These are phyloP conservation scores for Anabas testudineus DNA, from an alignment of 2,797 vertebrate species.

Conservation along the genomic window DNA sequence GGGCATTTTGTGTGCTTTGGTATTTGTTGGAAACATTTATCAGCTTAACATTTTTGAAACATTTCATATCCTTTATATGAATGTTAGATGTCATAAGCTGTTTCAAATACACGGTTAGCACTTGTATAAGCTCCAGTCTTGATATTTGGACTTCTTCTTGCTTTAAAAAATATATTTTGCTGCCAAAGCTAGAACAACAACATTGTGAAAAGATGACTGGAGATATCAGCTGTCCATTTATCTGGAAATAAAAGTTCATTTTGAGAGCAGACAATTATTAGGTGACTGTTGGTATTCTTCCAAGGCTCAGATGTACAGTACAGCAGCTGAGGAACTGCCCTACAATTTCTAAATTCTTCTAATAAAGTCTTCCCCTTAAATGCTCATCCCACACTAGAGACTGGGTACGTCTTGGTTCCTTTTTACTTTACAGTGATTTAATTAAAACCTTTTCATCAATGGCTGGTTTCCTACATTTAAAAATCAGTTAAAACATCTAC, in stretches of 20 bases:
- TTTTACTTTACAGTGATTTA: no score
- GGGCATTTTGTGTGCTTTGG: slow-evolving; percentile 27
- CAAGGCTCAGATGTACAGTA: background rate
- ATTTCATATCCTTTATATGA: background rate
- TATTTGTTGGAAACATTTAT: slow-evolving; percentile 32
- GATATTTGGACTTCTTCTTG: background rate
- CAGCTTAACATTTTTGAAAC: background rate
- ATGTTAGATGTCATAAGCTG: slow-evolving; percentile 3
- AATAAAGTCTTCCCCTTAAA: background rate
- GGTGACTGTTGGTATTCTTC: background rate
- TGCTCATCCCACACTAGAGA: no score
- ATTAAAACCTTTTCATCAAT: no score
- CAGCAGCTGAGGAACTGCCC: background rate
- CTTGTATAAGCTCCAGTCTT: background rate
- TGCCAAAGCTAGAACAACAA: background rate
- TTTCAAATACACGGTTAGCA: background rate
- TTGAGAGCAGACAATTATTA: background rate
- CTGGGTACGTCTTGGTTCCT: no score
- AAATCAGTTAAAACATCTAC: no score
- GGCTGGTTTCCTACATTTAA: no score
- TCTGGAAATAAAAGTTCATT: background rate
- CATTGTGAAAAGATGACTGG: background rate
- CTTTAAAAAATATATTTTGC: background rate
- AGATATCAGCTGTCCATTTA: background rate
- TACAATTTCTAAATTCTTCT: background rate